These are phyloP conservation scores for Gadopsis bispinosus DNA, from an alignment of 2,797 vertebrate genomes.

Conservation along the genomic window DNA sequence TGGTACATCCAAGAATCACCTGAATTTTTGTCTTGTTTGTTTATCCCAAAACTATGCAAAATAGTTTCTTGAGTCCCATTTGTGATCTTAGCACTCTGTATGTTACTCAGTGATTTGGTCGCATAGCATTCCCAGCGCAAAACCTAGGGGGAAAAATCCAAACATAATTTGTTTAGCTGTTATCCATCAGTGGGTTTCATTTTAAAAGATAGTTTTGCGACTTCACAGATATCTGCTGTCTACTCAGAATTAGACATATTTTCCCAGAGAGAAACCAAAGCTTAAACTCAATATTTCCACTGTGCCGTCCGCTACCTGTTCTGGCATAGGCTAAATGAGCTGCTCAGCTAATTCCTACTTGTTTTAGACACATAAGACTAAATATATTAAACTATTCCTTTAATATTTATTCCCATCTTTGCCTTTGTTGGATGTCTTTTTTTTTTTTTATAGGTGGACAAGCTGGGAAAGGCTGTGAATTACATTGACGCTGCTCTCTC, in stretches of 20 bases:
- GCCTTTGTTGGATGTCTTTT: background rate
- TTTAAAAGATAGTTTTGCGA: background rate
- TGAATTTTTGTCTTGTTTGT: background rate
- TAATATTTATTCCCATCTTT: slow-evolving; percentile 3
- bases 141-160: background rate
- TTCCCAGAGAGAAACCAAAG: background rate
- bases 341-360: background rate
- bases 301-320: background rate
- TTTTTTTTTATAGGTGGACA: slow-evolving; percentile 89
- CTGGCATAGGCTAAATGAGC: no score
- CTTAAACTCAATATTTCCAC: background rate
- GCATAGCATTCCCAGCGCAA: background rate
- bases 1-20: background rate
- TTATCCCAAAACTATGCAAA: background rate
- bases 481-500: slow-evolving; percentile 97
- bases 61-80: background rate
- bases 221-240: background rate
- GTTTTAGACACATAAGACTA: background rate
- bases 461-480: slow-evolving; percentile 96
- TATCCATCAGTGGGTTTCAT: background rate
- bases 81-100: background rate
- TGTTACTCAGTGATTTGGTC: background rate
- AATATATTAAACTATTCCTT: background rate
- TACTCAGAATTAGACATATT: background rate
- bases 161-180: background rate